A percentile compares a stretch with the other conserved stretches of the same genome.
Conservation (phyloP, 2,797 vertebrate species). For the Cyclura pinguis region DNA sequence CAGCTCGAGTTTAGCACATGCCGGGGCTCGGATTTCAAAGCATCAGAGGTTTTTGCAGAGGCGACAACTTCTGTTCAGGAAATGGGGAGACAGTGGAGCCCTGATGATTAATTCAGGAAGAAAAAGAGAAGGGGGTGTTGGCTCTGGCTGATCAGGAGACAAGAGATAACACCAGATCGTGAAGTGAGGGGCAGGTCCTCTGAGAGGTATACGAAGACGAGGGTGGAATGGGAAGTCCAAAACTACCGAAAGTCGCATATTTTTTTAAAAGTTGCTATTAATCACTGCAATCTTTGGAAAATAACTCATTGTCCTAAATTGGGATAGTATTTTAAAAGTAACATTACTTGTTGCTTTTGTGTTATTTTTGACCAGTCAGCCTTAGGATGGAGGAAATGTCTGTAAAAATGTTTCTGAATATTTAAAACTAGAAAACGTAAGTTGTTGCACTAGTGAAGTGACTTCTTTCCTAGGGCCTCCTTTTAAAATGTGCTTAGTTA, state of each 20-base stretch:
- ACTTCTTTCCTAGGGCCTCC: too few relatives aligned
- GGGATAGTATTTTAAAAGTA: too few relatives aligned
- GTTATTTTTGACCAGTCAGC: too few relatives aligned
- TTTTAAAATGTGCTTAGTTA: too few relatives aligned
- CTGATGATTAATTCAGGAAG: slow-evolving; percentile 41
- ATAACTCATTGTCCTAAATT: too few relatives aligned
- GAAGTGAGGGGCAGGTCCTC: neutral
- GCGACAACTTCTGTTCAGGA: slow-evolving; percentile 6
- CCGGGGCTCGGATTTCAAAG: slow-evolving; percentile 11
- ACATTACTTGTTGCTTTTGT: too few relatives aligned
- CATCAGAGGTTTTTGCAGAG: slow-evolving; percentile 15
- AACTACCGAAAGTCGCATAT: neutral
- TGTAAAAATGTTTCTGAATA: too few relatives aligned
- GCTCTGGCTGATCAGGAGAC: neutral
- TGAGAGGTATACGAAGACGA: neutral
- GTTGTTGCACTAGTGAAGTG: too few relatives aligned
- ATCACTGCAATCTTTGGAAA: too few relatives aligned
- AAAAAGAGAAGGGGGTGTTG: slow-evolving; percentile 2
- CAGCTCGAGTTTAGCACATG: neutral
- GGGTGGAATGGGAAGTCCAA: neutral
- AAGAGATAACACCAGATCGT: neutral
- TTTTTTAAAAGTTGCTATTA: too few relatives aligned
- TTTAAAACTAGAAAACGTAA: too few relatives aligned
- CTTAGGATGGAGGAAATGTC: too few relatives aligned
- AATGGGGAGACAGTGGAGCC: slow-evolving; percentile 20